phyloP scores from a whole-genome alignment of 1,140 invertebrate genomes.

The Calephelis nemesis region DNA sequence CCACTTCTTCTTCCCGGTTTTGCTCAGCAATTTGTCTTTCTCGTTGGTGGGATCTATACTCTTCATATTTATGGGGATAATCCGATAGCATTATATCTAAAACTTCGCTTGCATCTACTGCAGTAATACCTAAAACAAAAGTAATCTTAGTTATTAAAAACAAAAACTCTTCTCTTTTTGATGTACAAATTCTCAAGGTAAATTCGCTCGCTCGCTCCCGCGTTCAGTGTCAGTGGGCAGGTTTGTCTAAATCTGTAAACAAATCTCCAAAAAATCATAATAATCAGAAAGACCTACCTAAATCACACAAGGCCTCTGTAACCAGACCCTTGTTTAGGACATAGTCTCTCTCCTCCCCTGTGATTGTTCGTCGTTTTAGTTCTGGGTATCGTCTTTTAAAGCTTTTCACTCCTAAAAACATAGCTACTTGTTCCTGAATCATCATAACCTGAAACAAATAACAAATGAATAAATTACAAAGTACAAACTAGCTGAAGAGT shows the following conservation, averaged over 20 bases:
- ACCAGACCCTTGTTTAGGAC: constrained; percentile 91
- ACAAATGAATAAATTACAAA: background rate
- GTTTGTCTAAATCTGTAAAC: background rate
- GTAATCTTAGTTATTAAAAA: constrained; percentile 3
- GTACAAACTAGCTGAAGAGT: too few species aligned
- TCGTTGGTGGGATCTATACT: constrained; percentile 91
- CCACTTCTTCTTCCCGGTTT: constrained; percentile 42
- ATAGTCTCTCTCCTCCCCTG: constrained; percentile 94
- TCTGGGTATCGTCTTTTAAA: constrained; percentile 98
- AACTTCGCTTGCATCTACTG: constrained; percentile 93
- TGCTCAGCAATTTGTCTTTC: constrained; percentile 84
- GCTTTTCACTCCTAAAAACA: constrained; percentile 95
- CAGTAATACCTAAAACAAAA: constrained; percentile 87
- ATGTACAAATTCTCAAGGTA: background rate
- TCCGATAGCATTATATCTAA: constrained; percentile 96
- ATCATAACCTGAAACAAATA: constrained; percentile 73
- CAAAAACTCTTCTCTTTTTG: background rate
- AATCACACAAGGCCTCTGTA: constrained; percentile 94
- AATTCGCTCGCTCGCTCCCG: too few species aligned
- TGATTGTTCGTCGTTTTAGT: constrained; percentile 89
- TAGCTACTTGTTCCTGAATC: constrained; percentile 89
- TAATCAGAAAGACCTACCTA: constrained; percentile 79
- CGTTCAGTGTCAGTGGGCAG: background rate
- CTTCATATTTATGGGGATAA: constrained; percentile 97
- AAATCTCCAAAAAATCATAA: background rate